Conservation (phyloP, 2,797 vertebrate genomes). For the Pipistrellus kuhlii region DNA sequence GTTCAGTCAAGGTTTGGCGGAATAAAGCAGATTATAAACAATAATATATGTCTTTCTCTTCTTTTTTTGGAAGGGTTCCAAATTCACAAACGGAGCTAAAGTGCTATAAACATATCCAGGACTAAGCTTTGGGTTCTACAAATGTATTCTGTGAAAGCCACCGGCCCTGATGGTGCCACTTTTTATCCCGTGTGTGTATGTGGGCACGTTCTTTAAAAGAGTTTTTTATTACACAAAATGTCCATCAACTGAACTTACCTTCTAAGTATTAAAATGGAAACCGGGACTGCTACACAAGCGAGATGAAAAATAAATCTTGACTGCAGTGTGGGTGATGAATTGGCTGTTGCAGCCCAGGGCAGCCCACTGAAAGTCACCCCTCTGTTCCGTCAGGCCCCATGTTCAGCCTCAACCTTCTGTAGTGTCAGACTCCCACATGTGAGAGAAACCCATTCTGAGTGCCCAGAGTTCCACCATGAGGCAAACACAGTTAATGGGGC, state of each 20-base stretch:
- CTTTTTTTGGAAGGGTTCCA: constrained; percentile 88
- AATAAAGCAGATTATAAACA: constrained; percentile 95
- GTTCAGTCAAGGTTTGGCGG: constrained; percentile 89
- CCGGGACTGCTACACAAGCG: constrained; percentile 45
- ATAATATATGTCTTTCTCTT: constrained; percentile 89
- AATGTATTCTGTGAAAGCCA: constrained; percentile 82
- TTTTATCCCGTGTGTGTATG: constrained; percentile 33
- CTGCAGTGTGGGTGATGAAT: not conserved
- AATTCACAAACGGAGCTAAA: constrained; percentile 89
- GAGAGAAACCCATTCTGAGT: not conserved
- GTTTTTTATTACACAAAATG: constrained; percentile 78
- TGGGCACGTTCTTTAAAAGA: constrained; percentile 65
- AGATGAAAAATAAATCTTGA: constrained; percentile 69
- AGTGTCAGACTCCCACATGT: not conserved
- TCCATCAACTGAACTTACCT: constrained; percentile 80
- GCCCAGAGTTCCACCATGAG: not conserved
- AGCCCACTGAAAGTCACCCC: not conserved
- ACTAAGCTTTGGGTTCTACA: constrained; percentile 78
- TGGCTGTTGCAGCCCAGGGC: not conserved
- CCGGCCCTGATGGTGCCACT: not conserved
- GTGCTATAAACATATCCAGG: constrained; percentile 89
- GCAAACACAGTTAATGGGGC: not conserved
- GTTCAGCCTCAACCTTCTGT: not conserved
- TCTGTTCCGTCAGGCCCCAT: not conserved
- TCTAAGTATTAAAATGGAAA: constrained; percentile 74